A percentile compares a stretch with the other conserved stretches of the same genome.
phyloP scores from a whole-genome alignment of 2,888 invertebrate species.

The Trichopoda pennipes region DNA sequence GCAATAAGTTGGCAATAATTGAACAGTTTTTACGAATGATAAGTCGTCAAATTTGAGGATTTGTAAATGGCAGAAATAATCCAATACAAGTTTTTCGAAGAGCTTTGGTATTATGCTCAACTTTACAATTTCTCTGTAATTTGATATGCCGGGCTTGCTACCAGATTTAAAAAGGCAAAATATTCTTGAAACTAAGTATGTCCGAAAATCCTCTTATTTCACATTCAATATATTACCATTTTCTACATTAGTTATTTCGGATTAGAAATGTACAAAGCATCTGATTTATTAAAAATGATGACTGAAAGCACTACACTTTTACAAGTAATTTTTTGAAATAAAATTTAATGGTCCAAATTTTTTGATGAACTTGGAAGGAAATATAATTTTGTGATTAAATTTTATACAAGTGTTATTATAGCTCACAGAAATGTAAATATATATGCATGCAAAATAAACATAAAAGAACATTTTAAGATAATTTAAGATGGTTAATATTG shows the following conservation, averaged over 20 bases:
- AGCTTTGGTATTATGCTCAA: no score
- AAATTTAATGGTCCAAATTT: constrained; percentile 38
- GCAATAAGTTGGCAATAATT: no score
- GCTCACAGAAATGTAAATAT: not conserved
- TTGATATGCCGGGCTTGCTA: no score
- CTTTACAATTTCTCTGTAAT: no score
- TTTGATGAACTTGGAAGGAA: constrained; percentile 33
- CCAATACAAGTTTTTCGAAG: no score
- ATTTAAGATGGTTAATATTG: not conserved
- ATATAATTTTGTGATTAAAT: constrained; percentile 35
- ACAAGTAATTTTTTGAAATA: constrained; percentile 40
- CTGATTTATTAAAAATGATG: constrained; percentile 16
- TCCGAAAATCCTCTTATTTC: not conserved
- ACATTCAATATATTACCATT: not conserved
- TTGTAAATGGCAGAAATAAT: no score
- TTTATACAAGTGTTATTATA: constrained; percentile 1
- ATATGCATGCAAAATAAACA: not conserved
- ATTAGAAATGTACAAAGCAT: constrained; percentile 31
- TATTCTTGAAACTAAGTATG: no score
- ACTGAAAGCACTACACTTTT: constrained; percentile 26
- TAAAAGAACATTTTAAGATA: not conserved
- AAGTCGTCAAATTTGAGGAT: no score
- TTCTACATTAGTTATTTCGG: constrained; percentile 15
- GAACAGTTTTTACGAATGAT: no score
- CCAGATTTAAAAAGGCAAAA: no score